Percentiles rank a stretch among this genome's conserved stretches.
phyloP scores from a whole-genome alignment of 2,888 invertebrate genomes.

The Leptinotarsa peninsularis region DNA sequence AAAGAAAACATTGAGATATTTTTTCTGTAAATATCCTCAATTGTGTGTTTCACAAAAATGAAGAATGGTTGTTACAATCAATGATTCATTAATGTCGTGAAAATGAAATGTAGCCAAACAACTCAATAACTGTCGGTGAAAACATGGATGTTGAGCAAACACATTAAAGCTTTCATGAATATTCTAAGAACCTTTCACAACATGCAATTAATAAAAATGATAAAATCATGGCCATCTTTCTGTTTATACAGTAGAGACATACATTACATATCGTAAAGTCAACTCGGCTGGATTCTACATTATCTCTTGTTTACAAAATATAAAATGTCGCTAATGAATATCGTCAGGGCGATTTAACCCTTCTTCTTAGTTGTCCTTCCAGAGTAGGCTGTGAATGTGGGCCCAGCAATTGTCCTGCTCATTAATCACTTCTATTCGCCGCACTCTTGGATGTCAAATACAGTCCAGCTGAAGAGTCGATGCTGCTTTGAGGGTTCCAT shows the following conservation, averaged over 20 bases:
- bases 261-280: conserved; percentile 39
- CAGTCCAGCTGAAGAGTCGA: conserved; percentile 65
- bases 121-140: conserved; percentile 5
- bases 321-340: conserved; percentile 62
- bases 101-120: background rate
- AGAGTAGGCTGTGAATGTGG: conserved; percentile 48
- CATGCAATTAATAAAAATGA: conserved; percentile 54
- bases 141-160: conserved; percentile 5
- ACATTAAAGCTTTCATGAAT: conserved; percentile 27
- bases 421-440: conserved; percentile 66
- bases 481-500: conserved; percentile 66
- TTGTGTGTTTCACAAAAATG: too few species aligned
- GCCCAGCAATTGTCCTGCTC: conserved; percentile 64
- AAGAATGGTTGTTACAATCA: too few species aligned
- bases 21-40: too few species aligned
- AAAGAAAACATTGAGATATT: too few species aligned
- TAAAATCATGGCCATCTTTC: conserved; percentile 37
- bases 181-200: conserved; percentile 32
- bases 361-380: conserved; percentile 57
- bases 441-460: conserved; percentile 67
- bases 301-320: conserved; percentile 60
- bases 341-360: conserved; percentile 55
- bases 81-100: too few species aligned
- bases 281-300: conserved; percentile 43
- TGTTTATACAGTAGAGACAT: conserved; percentile 42